Base-by-base conservation (phyloP, 92 coral and sea anemone species). In the Plumapathes pennacea region DNA sequence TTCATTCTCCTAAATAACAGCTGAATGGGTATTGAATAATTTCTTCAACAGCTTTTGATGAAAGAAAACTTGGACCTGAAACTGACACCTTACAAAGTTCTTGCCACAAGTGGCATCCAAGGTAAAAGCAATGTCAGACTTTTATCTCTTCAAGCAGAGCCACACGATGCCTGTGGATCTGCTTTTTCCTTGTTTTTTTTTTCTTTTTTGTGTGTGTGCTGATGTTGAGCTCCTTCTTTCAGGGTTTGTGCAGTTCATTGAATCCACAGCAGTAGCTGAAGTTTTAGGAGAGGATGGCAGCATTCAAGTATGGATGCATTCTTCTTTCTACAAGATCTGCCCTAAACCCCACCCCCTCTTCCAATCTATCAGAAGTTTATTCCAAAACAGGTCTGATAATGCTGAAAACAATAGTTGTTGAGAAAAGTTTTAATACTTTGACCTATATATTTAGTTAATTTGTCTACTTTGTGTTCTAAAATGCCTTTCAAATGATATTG, bases 241-340 rank as follows among this genome's bases (percentile, higher is more conserved):
- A 91, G 97, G 97, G 6, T 78, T 89, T 62, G 97, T 88, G 0
- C 97, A 91, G 69, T 91, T 91, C 60, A 73, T 91, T 4, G 97
- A 88, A 38, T 91, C 97, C 1, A 83, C 83, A 46, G 63, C 97
- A 26, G 89, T 91, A 22, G 97, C 97, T 22, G 97, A 91, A 56
- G 96, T 91, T 32, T 60, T 91, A 24, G 97, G 85, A 47, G 80
- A 85, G 33, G 97, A 91, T 77, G 96, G 96, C 19, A 91, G 97
- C 37, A 91, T 91, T 54, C 97, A 91, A 86, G 97, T 88, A 62
- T 7, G 47, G 10, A 29, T 10, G 4, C n/a, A n/a, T n/a, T n/a
- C n/a, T n/a, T n/a, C n/a, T n/a, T n/a, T n/a, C n/a, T n/a, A n/a
- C n/a, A n/a, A n/a, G n/a, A n/a, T n/a, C n/a, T n/a, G n/a, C n/a